Evolutionary conservation across 2,888 invertebrate genomes (phyloP).

Genomic region (Clusia tigrina): DNA sequence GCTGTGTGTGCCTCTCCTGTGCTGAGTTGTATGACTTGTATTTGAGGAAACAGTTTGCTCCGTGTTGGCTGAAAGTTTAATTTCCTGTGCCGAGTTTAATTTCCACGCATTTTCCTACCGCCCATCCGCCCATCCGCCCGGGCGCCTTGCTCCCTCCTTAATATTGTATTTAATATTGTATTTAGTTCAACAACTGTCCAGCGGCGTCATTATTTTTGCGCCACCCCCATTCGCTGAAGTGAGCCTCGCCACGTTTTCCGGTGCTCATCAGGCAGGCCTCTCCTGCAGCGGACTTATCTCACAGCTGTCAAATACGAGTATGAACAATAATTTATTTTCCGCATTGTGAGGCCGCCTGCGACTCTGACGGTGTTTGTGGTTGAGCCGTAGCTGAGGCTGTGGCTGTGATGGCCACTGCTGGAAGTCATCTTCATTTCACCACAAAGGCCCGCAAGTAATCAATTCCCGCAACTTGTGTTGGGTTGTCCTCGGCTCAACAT

Average conservation of each 20-base stretch:
- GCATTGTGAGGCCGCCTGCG: neutral
- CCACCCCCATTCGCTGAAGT: neutral
- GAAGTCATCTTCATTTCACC: neutral
- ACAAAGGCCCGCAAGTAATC: constrained; percentile 4
- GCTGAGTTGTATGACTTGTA: neutral
- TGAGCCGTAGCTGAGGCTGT: neutral
- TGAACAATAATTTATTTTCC: constrained; percentile 7
- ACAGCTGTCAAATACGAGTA: constrained; percentile 8
- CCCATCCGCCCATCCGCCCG: constrained; percentile 22
- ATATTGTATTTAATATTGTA: neutral
- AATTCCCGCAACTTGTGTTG: neutral
- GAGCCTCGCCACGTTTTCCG: neutral
- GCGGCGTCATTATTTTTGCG: neutral
- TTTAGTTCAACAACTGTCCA: constrained; percentile 1
- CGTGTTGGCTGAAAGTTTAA: constrained; percentile 46
- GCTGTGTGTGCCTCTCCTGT: neutral
- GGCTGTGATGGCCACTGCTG: neutral
- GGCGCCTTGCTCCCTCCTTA: constrained; percentile 36
- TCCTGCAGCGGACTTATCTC: neutral
- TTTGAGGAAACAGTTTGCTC: neutral
- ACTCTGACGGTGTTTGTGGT: neutral
- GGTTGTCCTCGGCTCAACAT: neutral
- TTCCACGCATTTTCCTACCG: constrained; percentile 39
- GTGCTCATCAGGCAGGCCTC: neutral
- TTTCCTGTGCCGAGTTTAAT: too few relatives aligned